These are phyloP conservation scores for Reticulitermes speratus DNA, from an alignment of 1,140 invertebrate genomes.

Conservation along the genomic window DNA sequence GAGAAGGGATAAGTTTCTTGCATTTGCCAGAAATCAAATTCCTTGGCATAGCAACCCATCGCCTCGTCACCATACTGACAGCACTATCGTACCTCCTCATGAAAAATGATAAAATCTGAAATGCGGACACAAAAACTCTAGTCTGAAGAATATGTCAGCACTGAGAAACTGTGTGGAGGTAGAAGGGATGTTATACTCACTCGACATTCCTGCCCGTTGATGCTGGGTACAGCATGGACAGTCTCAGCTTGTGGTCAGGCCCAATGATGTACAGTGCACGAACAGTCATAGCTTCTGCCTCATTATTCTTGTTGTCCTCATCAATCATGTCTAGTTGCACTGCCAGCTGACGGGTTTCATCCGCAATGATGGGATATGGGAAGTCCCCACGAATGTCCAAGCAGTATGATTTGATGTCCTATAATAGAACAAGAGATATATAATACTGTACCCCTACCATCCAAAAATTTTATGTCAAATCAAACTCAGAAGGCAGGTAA, in stretches of 20 bases:
- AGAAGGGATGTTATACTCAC: conserved; percentile 56
- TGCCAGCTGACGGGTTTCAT: conserved; percentile 74
- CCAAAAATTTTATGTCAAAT: no score
- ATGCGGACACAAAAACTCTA: no score
- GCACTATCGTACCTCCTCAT: no score
- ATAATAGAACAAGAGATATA: conserved; percentile 27
- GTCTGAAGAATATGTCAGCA: no score
- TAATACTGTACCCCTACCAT: background rate
- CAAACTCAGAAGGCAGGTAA: no score
- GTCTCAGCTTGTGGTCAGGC: conserved; percentile 79
- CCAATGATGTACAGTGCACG: conserved; percentile 86
- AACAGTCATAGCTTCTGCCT: conserved; percentile 73
- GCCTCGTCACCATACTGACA: no score
- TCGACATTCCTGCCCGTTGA: conserved; percentile 90
- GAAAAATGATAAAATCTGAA: no score
- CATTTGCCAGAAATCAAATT: no score
- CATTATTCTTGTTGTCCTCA: conserved; percentile 69
- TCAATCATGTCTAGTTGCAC: conserved; percentile 84
- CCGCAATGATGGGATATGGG: conserved; percentile 86
- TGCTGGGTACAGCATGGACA: conserved; percentile 87
- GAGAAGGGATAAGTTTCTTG: no score
- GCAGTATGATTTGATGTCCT: conserved; percentile 78
- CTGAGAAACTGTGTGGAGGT: no score
- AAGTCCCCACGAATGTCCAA: conserved; percentile 66
- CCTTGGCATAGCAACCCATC: no score